Percentiles rank a stretch among this genome's conserved stretches.
phyloP scores from a whole-genome alignment of 2,888 invertebrate species.

The Ischnura elegans region DNA sequence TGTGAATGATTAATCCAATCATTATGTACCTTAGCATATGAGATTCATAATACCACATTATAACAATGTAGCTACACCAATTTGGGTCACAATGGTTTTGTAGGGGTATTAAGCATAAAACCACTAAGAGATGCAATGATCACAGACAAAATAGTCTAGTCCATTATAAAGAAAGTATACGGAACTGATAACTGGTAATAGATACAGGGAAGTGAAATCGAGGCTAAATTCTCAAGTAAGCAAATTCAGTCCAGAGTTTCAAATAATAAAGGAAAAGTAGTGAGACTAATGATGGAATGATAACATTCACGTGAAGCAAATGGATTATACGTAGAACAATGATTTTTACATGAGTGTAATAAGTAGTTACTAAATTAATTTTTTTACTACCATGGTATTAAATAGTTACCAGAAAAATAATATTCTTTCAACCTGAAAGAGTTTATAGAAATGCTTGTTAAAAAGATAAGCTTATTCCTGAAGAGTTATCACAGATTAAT shows the following conservation, averaged over 20 bases:
- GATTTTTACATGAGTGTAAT: background rate
- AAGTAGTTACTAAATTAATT: background rate
- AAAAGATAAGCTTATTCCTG: constrained; percentile 20
- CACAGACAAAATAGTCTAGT: background rate
- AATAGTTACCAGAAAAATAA: background rate
- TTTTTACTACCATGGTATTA: background rate
- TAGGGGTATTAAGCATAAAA: background rate
- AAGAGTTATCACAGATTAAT: constrained; percentile 18
- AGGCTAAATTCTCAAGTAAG: background rate
- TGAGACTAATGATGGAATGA: background rate
- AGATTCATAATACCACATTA: constrained; percentile 45
- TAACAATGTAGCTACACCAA: constrained; percentile 24
- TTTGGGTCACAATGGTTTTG: background rate
- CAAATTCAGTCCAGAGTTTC: background rate
- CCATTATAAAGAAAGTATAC: background rate
- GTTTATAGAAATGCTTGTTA: background rate
- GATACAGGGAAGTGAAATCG: background rate
- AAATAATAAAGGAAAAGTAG: background rate
- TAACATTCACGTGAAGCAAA: background rate
- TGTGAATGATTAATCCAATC: constrained; percentile 7
- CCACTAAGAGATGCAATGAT: background rate
- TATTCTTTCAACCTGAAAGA: background rate
- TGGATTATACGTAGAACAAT: background rate
- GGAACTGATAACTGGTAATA: background rate
- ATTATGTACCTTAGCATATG: constrained; percentile 42